A percentile compares a stretch with the other conserved stretches of the same genome.
phyloP scores from a whole-genome alignment of 2,113 vertebrate genomes.

The Leiothrix lutea region DNA sequence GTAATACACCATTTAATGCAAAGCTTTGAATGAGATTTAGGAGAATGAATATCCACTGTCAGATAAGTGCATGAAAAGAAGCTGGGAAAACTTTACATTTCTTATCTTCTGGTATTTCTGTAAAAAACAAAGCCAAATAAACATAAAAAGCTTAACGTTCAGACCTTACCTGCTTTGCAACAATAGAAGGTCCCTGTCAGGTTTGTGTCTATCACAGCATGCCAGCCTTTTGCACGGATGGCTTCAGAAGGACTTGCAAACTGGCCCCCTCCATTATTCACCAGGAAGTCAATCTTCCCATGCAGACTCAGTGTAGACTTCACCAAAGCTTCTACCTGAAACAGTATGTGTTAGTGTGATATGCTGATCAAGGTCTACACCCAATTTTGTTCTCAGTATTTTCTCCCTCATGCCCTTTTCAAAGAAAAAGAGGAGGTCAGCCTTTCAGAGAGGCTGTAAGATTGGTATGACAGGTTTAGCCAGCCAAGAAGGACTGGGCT shows the following conservation, averaged over 20 bases:
- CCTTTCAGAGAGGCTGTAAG: background rate
- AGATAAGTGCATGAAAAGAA: background rate
- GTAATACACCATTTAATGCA: background rate
- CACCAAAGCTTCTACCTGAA: constrained; percentile 86
- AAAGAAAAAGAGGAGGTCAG: background rate
- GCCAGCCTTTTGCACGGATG: constrained; percentile 89
- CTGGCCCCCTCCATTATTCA: constrained; percentile 95
- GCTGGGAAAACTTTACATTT: background rate
- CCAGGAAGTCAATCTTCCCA: constrained; percentile 86
- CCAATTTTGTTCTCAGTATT: background rate
- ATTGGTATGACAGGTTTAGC: background rate
- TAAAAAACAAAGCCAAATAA: background rate
- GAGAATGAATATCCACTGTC: background rate
- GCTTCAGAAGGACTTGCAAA: constrained; percentile 77
- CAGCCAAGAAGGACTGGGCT: background rate
- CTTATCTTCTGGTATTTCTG: background rate
- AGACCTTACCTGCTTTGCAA: constrained; percentile 83
- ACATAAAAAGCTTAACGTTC: background rate
- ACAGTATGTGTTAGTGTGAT: background rate
- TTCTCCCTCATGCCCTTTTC: background rate
- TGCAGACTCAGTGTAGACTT: constrained; percentile 78
- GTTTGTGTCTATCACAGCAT: constrained; percentile 94
- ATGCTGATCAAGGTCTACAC: background rate
- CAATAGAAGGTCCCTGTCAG: constrained; percentile 94
- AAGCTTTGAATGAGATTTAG: background rate